Conservation (phyloP, 2,888 invertebrate genomes). For the Allygus modestus region DNA sequence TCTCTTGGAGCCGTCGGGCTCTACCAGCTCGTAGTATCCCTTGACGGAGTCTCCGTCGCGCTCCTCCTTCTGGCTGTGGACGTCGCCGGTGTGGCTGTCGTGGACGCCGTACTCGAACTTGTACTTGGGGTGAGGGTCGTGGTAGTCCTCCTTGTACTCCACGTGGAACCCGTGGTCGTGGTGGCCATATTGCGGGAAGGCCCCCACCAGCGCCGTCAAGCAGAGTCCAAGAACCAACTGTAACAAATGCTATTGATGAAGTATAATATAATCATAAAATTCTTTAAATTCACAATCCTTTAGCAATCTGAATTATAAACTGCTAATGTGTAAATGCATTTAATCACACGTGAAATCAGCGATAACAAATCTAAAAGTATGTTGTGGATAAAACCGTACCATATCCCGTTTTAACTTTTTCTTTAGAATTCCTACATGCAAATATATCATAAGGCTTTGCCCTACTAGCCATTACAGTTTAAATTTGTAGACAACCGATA, state of each 20-base stretch:
- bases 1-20: constrained; percentile 47
- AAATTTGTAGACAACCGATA: no score
- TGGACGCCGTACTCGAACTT: constrained; percentile 62
- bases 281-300: no score
- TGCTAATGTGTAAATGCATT: no score
- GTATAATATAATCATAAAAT: no score
- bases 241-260: background rate
- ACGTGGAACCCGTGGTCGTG: constrained; percentile 72
- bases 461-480: no score
- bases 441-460: no score
- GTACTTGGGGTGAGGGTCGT: constrained; percentile 67
- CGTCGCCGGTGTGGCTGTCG: constrained; percentile 85
- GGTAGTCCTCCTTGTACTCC: constrained; percentile 72
- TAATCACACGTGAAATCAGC: no score
- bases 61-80: constrained; percentile 78
- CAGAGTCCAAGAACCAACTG: background rate
- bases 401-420: no score
- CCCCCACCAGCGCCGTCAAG: background rate
- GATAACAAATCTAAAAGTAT: no score
- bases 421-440: no score
- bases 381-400: no score
- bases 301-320: no score
- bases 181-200: background rate
- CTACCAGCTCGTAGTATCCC: constrained; percentile 45
- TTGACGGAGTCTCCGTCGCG: constrained; percentile 76